Conservation (phyloP, 2,888 invertebrate species). For the Campaea margaritaria region DNA sequence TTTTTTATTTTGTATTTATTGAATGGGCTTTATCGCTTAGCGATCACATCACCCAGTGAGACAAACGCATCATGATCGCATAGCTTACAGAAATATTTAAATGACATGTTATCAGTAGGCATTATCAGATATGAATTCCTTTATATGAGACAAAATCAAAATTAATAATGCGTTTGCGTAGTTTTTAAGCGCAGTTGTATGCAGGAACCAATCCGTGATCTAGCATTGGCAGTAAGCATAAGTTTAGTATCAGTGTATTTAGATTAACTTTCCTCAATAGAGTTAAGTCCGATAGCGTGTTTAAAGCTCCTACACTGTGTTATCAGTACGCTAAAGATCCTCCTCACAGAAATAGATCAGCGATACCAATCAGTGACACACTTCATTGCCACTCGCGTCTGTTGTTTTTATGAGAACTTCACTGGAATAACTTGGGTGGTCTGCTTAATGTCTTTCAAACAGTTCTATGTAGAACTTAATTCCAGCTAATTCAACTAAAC, state of each 20-base stretch:
- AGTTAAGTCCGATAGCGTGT: neutral
- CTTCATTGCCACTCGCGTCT: slow-evolving; percentile 60
- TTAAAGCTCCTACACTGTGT: slow-evolving; percentile 12
- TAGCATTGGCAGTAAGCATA: neutral
- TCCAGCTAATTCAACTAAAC: slow-evolving; percentile 8
- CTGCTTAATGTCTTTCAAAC: slow-evolving; percentile 54
- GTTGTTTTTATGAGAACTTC: slow-evolving; percentile 58
- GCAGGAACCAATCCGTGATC: no score
- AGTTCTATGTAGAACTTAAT: slow-evolving; percentile 25
- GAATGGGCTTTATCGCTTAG: no score
- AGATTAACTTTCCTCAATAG: no score
- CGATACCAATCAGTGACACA: slow-evolving; percentile 78
- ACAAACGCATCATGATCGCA: no score
- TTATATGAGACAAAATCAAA: no score
- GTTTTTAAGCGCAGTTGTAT: neutral
- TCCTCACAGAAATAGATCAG: slow-evolving; percentile 66
- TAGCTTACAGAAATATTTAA: no score
- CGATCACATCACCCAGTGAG: no score
- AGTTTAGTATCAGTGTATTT: neutral
- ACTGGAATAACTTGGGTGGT: slow-evolving; percentile 71
- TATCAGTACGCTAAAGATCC: slow-evolving; percentile 15
- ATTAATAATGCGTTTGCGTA: no score
- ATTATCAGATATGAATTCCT: no score
- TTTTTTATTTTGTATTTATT: no score
- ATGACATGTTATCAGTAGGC: no score